Base-by-base conservation (phyloP, 2,113 vertebrate genomes). In the Odobenus rosmarus region DNA sequence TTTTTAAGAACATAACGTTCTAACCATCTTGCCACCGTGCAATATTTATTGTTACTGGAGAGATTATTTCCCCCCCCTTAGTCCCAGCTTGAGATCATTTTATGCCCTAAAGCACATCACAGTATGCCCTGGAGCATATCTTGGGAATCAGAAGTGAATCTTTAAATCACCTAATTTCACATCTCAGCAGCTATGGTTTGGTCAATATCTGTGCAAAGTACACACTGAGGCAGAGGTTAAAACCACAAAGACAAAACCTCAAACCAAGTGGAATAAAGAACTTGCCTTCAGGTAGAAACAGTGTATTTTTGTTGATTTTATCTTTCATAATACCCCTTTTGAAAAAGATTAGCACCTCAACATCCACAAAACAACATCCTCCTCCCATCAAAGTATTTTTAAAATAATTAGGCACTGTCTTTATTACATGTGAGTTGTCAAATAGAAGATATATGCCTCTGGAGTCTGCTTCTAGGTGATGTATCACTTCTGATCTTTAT, bases 141-240 rank as follows among this genome's bases (percentile, higher is more conserved):
- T 93, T 93, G 42, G 82, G 92, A 96, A 96, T 94, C 93, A 91
- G 89, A 95, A 98, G 80, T 91, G 97, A 97, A 96, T 97, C 95
- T 97, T 97, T 97, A 97, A 96, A 95, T 96, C 84, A 92, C 42
- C 96, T 97, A 90, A 96, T 97, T 98, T 97, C 96, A 98, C 92
- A 96, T 98, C 88, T 95, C 96, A 97, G 77, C 67, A 96, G 89
- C 88, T 94, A 81, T 95, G 59, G 14, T 90, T 96, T 95, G 95
- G 95, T 97, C 93, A 97, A 67, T 97, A 98, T 79, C 90, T 93
- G 84, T 82, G 72, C 59, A 85, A 62, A 92, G 72, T n/a, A 88
- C 23, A 97, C 89, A 76, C 21, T 4, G n/a, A 93, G 59, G n/a
- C 96, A 95, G 87, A 97, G 93, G 95, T 98, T 98, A 96, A 96